Evolutionary conservation across 2,888 invertebrate genomes (phyloP).

Genomic region (Lasioglossum leucozonium): DNA sequence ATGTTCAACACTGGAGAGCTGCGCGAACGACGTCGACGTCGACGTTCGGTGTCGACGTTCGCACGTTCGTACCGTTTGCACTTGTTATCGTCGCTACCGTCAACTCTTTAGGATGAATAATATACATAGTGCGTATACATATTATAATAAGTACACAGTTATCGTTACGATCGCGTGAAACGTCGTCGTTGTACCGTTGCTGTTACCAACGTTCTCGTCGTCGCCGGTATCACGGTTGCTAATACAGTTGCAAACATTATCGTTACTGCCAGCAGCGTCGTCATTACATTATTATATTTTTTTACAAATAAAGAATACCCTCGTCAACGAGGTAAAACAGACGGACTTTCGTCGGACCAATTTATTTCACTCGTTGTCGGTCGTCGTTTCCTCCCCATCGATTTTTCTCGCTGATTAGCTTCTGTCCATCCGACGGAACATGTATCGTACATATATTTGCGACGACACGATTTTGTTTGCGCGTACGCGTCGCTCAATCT

Average conservation of each 20-base stretch:
- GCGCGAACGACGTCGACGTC: neutral
- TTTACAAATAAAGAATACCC: conserved; percentile 82
- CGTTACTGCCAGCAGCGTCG: conserved; percentile 55
- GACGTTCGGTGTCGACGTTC: conserved; percentile 4
- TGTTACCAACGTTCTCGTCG: conserved; percentile 43
- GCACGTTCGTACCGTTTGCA: neutral
- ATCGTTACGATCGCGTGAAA: conserved; percentile 34
- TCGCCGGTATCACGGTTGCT: conserved; percentile 31
- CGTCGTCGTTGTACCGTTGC: conserved; percentile 28
- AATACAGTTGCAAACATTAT: conserved; percentile 47
- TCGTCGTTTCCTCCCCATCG: too few species aligned
- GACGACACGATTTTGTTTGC: neutral
- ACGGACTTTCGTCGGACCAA: neutral
- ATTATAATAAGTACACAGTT: conserved; percentile 6
- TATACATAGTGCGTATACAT: neutral
- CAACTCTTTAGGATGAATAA: conserved; percentile 25
- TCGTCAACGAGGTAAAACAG: conserved; percentile 56
- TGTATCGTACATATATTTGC: too few species aligned
- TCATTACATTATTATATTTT: conserved; percentile 83
- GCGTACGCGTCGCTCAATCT: neutral
- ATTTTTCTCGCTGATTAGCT: too few species aligned
- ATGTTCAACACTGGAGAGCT: neutral
- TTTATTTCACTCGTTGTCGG: neutral
- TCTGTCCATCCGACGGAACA: too few species aligned
- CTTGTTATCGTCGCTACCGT: conserved; percentile 26